Conservation (phyloP, 2,113 vertebrate genomes). For the Eulemur rufifrons region DNA sequence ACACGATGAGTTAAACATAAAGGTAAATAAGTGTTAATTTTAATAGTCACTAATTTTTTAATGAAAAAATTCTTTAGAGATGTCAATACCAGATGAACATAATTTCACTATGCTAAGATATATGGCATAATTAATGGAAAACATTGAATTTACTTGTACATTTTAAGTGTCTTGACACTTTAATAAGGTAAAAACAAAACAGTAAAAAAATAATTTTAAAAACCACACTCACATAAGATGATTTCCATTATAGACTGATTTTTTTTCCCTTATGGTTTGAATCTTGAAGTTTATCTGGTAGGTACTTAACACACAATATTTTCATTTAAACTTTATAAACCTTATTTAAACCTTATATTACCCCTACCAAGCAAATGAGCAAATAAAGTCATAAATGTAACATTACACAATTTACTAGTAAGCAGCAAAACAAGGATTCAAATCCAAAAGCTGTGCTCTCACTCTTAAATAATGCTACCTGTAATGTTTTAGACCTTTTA, state of each 20-base stretch:
- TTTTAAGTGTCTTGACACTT: background rate
- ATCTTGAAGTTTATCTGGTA: conserved; percentile 6
- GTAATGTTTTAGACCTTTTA: background rate
- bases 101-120: background rate
- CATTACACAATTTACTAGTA: background rate
- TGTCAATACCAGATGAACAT: background rate
- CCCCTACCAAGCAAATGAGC: background rate
- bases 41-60: background rate
- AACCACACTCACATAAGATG: background rate
- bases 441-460: background rate
- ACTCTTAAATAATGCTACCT: background rate
- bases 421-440: conserved; percentile 29
- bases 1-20: conserved; percentile 25
- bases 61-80: background rate
- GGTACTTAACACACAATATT: background rate
- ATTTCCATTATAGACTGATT: conserved; percentile 6
- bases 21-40: conserved; percentile 37
- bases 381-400: conserved; percentile 19
- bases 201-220: background rate
- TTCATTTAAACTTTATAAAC: conserved; percentile 3
- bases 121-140: conserved; percentile 17
- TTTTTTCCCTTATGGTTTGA: background rate
- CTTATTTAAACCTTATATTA: background rate
- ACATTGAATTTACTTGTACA: background rate
- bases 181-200: background rate